Evolutionary conservation across 2,888 invertebrate species (phyloP), one percentile per base, ranked within the genome.

Genomic region (Taenaris catops): DNA sequence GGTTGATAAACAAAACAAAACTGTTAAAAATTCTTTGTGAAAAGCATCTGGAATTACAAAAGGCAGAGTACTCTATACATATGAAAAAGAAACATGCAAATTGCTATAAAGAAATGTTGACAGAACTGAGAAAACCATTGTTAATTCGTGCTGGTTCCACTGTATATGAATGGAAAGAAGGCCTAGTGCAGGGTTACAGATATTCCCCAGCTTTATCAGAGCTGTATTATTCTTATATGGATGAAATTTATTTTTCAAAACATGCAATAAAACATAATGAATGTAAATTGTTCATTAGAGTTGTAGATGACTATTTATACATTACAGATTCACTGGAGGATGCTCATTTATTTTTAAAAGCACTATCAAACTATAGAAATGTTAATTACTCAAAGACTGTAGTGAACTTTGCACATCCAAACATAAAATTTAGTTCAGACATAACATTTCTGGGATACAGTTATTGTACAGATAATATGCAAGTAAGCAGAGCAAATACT

Each of bases 151-250:
- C 70, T 19, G 87, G 87, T 2, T 83, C 83, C 2, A 75, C 84
- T 4, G 56, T 81, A n/a, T 87, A 69, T 51, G 65, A 75, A 51
- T 87, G 87, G 87, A 76, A 58, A 27, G 58, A 70, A 48, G 87
- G 87, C 17, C 56, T 87, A 11, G 78, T 87, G 1, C 87, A 87
- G 49, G 87, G 87, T 1, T 84, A 86, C 39, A 79, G 75, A 50
- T 86, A 75, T 51, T 87, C 87, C 1, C 87, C 87, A n/a, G 83
- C 80, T 1, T 56, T 87, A 1, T 86, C 84, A 0, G 87, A 87
- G 49, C 51, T 87, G 3, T 87, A 84, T 42, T 87, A 87, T 44
- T 60, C 58, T 18, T 53, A 74, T 52, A 52, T 83, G 42, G 87
- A 87, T 58, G 51, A 69, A 31, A 31, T 57, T 12, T 74, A 76